Base-by-base conservation (phyloP, 2,113 vertebrate species). In the Plectropomus leopardus region DNA sequence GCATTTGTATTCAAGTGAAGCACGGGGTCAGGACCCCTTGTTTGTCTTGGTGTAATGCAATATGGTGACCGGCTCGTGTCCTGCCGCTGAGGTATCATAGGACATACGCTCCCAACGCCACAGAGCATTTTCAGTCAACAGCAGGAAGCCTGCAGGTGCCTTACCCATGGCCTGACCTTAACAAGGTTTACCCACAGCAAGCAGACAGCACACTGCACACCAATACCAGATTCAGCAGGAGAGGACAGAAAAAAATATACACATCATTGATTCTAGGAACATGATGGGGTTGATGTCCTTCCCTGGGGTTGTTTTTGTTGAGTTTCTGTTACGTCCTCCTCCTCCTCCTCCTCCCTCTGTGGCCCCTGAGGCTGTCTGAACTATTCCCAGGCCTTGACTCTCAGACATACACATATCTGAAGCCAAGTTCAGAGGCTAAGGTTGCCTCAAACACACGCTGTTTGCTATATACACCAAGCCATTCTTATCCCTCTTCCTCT, bases 181-280 rank as follows among this genome's bases (percentile, higher is more conserved):
- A 90, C 89, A 86, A 89, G 82, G 87, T 91, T 92, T 89, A 84
- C 83, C 83, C 83, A 81, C 86, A 79, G 85, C 77, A 85, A 82
- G 83, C 82, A 80, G 81, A 67, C 72, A 84, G 55, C 72, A 42
- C 76, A 44, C 73, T 48, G 66, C 76, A 72, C 78, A 59, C 73
- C 77, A 80, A 79, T 76, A 80, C 81, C 55, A 57, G 42, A 53
- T 85, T 78, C 67, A 84, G 77, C 74, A 75, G 84, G 78, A 80
- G 80, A 36, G 51, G 42, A 58, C 40, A 1, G 40, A 51, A 59
- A 84, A 84, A 83, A 83, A 90, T 69, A 90, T 69, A 79, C 82
- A 86, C 88, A 78, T 85, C 86, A 88, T 91, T 77, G 92, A 93
- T 93, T 94, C 86, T 44, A 67, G 74, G 84, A 88, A 87, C 85